Percentiles rank a stretch among this genome's conserved stretches.
Conservation (phyloP, 2,888 invertebrate genomes). For the Hypselothyrea guttata region DNA sequence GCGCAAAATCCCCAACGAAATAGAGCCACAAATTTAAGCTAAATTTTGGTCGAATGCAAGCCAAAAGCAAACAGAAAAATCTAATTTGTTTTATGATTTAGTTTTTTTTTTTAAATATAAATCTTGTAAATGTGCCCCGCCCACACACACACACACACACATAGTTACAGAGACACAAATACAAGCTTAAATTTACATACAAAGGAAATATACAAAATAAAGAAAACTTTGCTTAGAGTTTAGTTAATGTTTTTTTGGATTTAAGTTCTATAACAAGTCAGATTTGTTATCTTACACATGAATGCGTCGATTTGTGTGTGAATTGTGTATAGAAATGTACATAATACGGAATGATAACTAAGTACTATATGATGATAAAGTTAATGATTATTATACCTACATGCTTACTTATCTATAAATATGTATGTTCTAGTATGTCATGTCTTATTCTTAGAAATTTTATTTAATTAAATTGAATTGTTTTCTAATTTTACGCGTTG, state of each 20-base stretch:
- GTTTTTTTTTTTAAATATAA: conserved; percentile 41
- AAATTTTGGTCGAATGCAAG: conserved; percentile 20
- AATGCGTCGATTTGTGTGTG: conserved; percentile 30
- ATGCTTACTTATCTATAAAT: conserved; percentile 49
- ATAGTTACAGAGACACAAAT: conserved; percentile 14
- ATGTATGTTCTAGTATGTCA: conserved; percentile 43
- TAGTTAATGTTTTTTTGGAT: conserved; percentile 54
- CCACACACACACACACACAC: conserved; percentile 26
- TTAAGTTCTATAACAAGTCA: conserved; percentile 67
- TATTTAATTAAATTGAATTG: conserved; percentile 74
- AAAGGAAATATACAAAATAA: conserved; percentile 1
- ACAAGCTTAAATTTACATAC: conserved; percentile 9
- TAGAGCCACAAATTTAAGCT: conserved; percentile 21
- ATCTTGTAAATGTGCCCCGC: conserved; percentile 56
- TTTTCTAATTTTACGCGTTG: conserved; percentile 75
- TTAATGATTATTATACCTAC: conserved; percentile 37
- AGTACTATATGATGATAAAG: conserved; percentile 15
- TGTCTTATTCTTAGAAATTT: conserved; percentile 52
- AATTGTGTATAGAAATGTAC: conserved; percentile 41
- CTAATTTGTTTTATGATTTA: conserved; percentile 31
- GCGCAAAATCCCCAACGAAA: conserved; percentile 44
- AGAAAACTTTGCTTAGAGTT: conserved; percentile 56
- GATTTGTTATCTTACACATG: conserved; percentile 60
- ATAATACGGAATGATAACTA: conserved; percentile 45
- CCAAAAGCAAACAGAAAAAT: conserved; percentile 10